Conservation (phyloP, 2,888 invertebrate species). For the Creontiades dilutus region DNA sequence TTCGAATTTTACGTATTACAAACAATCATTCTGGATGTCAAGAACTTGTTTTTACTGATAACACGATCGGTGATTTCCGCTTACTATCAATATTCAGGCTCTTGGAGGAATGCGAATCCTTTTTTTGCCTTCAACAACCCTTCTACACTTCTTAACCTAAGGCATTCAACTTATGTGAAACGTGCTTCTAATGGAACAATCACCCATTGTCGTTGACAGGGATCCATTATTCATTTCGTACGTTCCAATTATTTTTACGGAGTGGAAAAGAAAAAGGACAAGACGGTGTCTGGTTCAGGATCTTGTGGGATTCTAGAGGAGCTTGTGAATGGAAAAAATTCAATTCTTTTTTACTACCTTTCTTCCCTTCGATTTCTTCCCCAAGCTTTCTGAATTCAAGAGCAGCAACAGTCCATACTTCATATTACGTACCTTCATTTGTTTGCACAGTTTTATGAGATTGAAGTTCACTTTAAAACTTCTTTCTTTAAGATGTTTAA, state of each 20-base stretch:
- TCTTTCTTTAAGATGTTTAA: too few relatives aligned
- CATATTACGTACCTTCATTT: too few relatives aligned
- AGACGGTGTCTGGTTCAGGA: background rate
- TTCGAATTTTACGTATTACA: too few relatives aligned
- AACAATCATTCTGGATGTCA: too few relatives aligned
- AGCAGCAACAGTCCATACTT: background rate
- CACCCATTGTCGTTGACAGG: conserved; percentile 45
- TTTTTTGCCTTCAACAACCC: background rate
- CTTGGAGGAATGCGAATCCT: background rate
- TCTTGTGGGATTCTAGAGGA: background rate
- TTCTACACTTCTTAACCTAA: background rate
- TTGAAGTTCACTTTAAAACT: too few relatives aligned
- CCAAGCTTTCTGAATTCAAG: background rate
- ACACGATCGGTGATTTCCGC: too few relatives aligned
- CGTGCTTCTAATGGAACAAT: conserved; percentile 55
- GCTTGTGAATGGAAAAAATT: background rate
- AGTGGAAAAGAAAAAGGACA: background rate
- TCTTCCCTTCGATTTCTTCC: background rate
- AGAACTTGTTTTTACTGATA: too few relatives aligned
- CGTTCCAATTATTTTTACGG: background rate
- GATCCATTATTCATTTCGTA: conserved; percentile 2
- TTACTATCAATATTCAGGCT: background rate
- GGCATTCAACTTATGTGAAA: conserved; percentile 24
- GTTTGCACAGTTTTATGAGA: too few relatives aligned
- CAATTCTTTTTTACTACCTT: background rate